A percentile compares a stretch with the other conserved stretches of the same genome.
Evolutionary conservation across 2,797 vertebrate genomes (phyloP).

Genomic region (Melanotaenia nigrans): DNA sequence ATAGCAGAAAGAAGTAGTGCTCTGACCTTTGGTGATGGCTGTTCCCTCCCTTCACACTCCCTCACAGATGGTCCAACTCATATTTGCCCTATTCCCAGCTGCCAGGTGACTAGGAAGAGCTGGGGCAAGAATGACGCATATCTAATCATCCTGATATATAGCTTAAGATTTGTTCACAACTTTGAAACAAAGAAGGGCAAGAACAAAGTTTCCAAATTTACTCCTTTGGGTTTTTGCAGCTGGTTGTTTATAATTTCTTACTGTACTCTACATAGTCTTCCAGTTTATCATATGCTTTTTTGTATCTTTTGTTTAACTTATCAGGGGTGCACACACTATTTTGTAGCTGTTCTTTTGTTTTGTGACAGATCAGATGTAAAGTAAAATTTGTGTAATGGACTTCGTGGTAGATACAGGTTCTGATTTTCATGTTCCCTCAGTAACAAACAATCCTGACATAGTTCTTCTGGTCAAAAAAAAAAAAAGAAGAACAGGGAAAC

Average conservation of each 20-base stretch:
- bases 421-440: not conserved
- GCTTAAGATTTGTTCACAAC: slow-evolving; percentile 9
- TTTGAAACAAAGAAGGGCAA: not conserved
- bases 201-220: not conserved
- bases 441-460: not conserved
- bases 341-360: not conserved
- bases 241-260: slow-evolving; percentile 1
- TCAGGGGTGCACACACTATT: not conserved
- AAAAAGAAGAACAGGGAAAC: slow-evolving; percentile 32
- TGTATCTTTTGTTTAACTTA: not conserved
- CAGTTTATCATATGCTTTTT: slow-evolving; percentile 5
- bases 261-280: slow-evolving; percentile 25
- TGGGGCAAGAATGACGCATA: slow-evolving; percentile 10
- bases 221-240: not conserved
- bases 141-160: slow-evolving; percentile 9
- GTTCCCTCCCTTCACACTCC: slow-evolving; percentile 48
- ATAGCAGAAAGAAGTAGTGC: slow-evolving; percentile 63
- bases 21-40: slow-evolving; percentile 63
- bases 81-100: slow-evolving; percentile 20
- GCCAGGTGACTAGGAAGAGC: slow-evolving; percentile 38
- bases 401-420: slow-evolving; percentile 1
- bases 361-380: not conserved
- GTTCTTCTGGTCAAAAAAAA: not conserved
- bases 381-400: slow-evolving; percentile 5
- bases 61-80: slow-evolving; percentile 54